Percentiles rank a stretch among this genome's conserved stretches.
These are phyloP conservation scores for Choristoneura fumiferana DNA, from an alignment of 1,140 invertebrate species.

Conservation along the genomic window DNA sequence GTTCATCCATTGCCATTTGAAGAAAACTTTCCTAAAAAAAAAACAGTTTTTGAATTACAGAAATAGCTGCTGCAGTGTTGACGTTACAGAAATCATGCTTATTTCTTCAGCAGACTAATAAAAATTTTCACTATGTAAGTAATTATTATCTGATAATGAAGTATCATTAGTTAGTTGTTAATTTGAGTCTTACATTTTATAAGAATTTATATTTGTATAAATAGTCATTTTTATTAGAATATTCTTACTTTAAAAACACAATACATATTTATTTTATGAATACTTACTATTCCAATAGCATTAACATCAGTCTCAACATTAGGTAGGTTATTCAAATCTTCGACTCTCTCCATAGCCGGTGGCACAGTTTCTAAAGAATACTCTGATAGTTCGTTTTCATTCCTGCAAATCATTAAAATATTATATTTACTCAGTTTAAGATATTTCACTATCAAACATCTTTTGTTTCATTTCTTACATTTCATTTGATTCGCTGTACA, in stretches of 20 bases:
- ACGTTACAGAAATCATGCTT: slow-evolving; percentile 19
- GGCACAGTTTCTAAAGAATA: slow-evolving; percentile 66
- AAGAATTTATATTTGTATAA: no score
- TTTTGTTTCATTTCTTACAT: slow-evolving; percentile 53
- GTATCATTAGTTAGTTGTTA: no score
- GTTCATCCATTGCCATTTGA: slow-evolving; percentile 50
- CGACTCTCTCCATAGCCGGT: slow-evolving; percentile 58
- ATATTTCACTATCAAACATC: no score
- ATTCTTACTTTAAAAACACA: no score
- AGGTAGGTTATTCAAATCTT: slow-evolving; percentile 33
- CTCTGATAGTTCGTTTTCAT: slow-evolving; percentile 41
- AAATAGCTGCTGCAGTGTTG: no score
- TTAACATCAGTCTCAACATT: slow-evolving; percentile 33
- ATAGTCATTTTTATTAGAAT: no score
- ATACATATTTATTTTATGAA: slow-evolving; percentile 3
- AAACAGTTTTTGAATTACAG: slow-evolving; percentile 10
- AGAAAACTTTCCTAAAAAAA: slow-evolving; percentile 60
- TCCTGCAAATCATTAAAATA: slow-evolving; percentile 38
- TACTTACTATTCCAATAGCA: slow-evolving; percentile 51
- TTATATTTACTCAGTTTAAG: neutral
- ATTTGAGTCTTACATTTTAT: no score
- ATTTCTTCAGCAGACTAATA: no score
- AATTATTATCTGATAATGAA: no score
- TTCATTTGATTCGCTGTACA: slow-evolving; percentile 82
- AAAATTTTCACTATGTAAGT: no score